Evolutionary conservation across 1,140 invertebrate genomes (phyloP).

Genomic region (Cylas formicarius): DNA sequence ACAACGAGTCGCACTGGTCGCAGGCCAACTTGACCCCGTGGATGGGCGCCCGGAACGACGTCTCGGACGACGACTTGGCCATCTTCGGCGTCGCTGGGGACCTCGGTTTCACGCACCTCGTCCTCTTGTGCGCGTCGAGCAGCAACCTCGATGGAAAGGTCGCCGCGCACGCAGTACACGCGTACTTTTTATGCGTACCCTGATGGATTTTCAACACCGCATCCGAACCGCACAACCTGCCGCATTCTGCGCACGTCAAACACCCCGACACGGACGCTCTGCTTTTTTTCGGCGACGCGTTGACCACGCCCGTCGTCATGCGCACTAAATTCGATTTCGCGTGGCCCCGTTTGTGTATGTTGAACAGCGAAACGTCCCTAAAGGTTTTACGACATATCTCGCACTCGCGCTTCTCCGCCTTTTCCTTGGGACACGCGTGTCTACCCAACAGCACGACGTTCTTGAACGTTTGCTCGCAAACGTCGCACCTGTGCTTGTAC

Average conservation of each 20-base stretch:
- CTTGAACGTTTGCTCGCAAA: constrained; percentile 31
- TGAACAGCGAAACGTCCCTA: constrained; percentile 21
- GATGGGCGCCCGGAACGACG: constrained; percentile 9
- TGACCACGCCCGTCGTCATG: constrained; percentile 25
- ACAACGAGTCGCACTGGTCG: constrained; percentile 26
- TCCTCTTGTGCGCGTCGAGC: constrained; percentile 28
- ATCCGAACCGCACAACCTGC: constrained; percentile 26
- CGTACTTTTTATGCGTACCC: constrained; percentile 28
- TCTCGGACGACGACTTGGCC: constrained; percentile 18
- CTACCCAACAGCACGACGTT: constrained; percentile 31
- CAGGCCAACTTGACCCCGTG: constrained; percentile 17
- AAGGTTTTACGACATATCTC: constrained; percentile 30
- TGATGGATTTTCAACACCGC: constrained; percentile 21
- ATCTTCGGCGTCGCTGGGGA: constrained; percentile 19
- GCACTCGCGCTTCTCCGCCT: constrained; percentile 18
- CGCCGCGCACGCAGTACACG: constrained; percentile 24
- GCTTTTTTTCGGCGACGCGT: constrained; percentile 27
- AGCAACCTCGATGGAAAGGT: constrained; percentile 28
- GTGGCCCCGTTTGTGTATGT: constrained; percentile 32
- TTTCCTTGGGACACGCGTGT: constrained; percentile 24
- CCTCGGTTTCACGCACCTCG: constrained; percentile 28
- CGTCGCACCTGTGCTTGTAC: constrained; percentile 31
- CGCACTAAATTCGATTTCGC: constrained; percentile 32
- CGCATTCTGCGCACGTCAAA: constrained; percentile 29
- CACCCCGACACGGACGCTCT: background rate